Evolutionary conservation across 92 coral and sea anemone species (phyloP).

Genomic region (Heliopora coerulea): DNA sequence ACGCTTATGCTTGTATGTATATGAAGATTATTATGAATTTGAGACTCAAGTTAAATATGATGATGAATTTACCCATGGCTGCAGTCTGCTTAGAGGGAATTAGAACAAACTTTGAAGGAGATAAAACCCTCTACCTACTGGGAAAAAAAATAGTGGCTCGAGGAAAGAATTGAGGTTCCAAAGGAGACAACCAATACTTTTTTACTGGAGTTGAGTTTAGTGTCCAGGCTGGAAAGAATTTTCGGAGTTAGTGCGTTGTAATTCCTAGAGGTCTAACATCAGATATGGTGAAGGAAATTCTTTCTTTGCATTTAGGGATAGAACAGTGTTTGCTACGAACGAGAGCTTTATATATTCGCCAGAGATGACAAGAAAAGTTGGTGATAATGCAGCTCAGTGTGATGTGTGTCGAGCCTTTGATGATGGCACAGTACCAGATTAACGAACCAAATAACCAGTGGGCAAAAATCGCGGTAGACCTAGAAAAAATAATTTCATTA

Average conservation of each 20-base stretch:
- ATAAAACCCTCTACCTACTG: slow-evolving; percentile 30
- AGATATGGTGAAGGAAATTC: slow-evolving; percentile 51
- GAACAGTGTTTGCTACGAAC: slow-evolving; percentile 32
- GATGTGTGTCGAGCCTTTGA: slow-evolving; percentile 9
- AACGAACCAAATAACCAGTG: slow-evolving; percentile 29
- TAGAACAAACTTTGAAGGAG: slow-evolving; percentile 25
- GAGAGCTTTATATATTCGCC: slow-evolving; percentile 3
- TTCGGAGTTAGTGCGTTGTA: slow-evolving; percentile 39
- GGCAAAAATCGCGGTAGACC: slow-evolving; percentile 52
- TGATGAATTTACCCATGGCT: slow-evolving; percentile 27
- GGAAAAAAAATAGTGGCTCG: slow-evolving; percentile 46
- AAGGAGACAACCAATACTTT: slow-evolving; percentile 42
- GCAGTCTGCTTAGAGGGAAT: slow-evolving; percentile 46
- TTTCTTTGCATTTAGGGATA: slow-evolving; percentile 42
- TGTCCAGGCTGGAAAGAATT: slow-evolving; percentile 40
- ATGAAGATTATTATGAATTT: slow-evolving; percentile 7
- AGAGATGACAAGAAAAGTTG: background rate
- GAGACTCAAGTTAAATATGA: slow-evolving; percentile 35
- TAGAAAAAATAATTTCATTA: slow-evolving; percentile 41
- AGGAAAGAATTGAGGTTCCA: slow-evolving; percentile 33
- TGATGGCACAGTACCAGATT: background rate
- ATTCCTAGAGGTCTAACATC: slow-evolving; percentile 38
- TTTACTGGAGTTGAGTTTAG: slow-evolving; percentile 40
- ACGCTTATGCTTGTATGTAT: too few species aligned
- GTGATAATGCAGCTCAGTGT: slow-evolving; percentile 9